phyloP scores from a whole-genome alignment of 2,113 vertebrate species.

The Chaenocephalus aceratus region DNA sequence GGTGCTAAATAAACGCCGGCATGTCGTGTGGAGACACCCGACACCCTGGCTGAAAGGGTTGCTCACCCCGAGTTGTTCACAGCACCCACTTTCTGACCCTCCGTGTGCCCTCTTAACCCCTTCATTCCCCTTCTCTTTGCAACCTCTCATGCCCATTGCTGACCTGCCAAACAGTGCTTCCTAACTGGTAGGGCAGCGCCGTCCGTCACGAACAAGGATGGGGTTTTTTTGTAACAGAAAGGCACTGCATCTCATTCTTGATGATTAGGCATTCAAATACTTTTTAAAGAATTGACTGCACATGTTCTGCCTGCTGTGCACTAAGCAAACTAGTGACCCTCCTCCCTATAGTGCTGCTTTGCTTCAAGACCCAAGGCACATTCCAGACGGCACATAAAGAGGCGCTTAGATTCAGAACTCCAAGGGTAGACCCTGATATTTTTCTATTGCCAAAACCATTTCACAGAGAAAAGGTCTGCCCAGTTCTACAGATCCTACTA shows the following conservation, averaged over 20 bases:
- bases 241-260: not conserved
- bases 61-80: slow-evolving; percentile 65
- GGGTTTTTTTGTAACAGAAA: not conserved
- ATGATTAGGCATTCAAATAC: not conserved
- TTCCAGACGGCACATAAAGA: slow-evolving; percentile 32
- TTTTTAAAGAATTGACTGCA: slow-evolving; percentile 10
- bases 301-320: slow-evolving; percentile 19
- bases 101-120: slow-evolving; percentile 58
- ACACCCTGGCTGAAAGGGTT: slow-evolving; percentile 75
- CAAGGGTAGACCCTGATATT: slow-evolving; percentile 23
- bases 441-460: slow-evolving; percentile 46
- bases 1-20: slow-evolving; percentile 83
- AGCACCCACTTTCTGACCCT: slow-evolving; percentile 56
- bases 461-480: slow-evolving; percentile 52
- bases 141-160: slow-evolving; percentile 16
- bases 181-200: slow-evolving; percentile 15
- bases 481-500: slow-evolving; percentile 53
- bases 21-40: slow-evolving; percentile 79
- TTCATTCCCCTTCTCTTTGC: slow-evolving; percentile 30
- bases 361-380: slow-evolving; percentile 38
- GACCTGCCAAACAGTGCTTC: slow-evolving; percentile 19
- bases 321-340: slow-evolving; percentile 36
- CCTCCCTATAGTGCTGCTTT: slow-evolving; percentile 9
- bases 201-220: slow-evolving; percentile 6
- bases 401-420: slow-evolving; percentile 14